Base-by-base conservation (phyloP, 2,888 invertebrate species). In the Trachelus troglodyta region DNA sequence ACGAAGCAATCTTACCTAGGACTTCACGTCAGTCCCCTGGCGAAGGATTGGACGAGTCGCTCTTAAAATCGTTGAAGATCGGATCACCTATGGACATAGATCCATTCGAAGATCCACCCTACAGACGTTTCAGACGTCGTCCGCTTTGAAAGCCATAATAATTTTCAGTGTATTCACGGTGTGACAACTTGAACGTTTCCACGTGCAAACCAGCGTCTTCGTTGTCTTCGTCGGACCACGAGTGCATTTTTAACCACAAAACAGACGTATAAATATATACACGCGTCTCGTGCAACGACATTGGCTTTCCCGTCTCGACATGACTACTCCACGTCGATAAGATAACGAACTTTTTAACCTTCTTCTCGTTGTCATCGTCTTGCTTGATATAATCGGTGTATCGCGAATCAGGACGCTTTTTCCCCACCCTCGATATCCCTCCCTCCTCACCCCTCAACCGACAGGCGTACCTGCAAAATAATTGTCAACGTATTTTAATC, bases 41-140 rank as follows among this genome's bases (percentile, higher is more conserved):
- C 71, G 30, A 71, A 12, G 71, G 71, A 34, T 33, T 71, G 34
- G 23, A 31, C 71, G 15, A 71, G 33, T 71, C 71, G 12, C 12
- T 11, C 31, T 34, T 34, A 23, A 56, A 56, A 71, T 71, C 33
- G 71, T 33, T 31, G 31, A 71, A 71, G 71, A 31, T 71, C 71
- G 71, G 34, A 75, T 82, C 80, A 88, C 86, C 86, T 87, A 89
- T 89, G 89, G 90, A 90, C 87, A 89, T 87, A 85, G 88, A 89
- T 83, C 90, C 90, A 83, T 88, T 87, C 86, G 90, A 89, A 83
- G 89, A 90, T 87, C 90, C 90, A 83, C 89, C 90, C 31, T 88
- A 87, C 81, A 81, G 88, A 79, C 88, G 89, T 79, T 88, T 85
- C 77, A 86, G 89, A 83, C 87, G 90, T 80, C 89, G 90, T 81